Evolutionary conservation across 2,888 invertebrate genomes (phyloP), one percentile per base, ranked within the genome.

Genomic region (Dicranocentrus wangi): DNA sequence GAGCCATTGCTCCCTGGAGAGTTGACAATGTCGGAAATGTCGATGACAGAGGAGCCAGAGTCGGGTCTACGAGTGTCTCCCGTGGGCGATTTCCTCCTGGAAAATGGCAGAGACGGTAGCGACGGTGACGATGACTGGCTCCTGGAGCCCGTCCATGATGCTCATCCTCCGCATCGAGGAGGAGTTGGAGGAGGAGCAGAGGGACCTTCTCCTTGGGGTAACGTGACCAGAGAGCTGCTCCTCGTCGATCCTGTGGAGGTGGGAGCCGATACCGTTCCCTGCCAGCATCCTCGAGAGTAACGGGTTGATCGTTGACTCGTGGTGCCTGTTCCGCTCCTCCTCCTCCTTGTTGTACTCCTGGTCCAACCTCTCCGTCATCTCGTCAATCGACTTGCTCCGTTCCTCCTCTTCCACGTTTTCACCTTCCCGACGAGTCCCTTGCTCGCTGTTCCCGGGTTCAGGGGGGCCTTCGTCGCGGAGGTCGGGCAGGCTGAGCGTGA

Each of bases 111-210:
- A 77, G 13, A 77, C 77, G 3, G 77, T 77, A 15, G 77, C 77
- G 8, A 77, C 77, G 3, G 77, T 77, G 19, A 77, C 77, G 19
- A 77, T 77, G 25, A 77, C 77, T 17, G 77, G 77, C 2, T 77
- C 77, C n/a, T 69, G 77, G 13, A 69, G 21, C 1, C 60, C 69
- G 8, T 60, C 77, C 47, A 28, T 19, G 3, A 61, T 19, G 3
- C 60, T 51, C 21, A 43, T 51, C 3, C 55, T 66, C 19, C 68
- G n/a, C 3, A 21, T 2, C 8, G 25, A 27, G 2, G 65, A 53
- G 19, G 73, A 19, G 5, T 28, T 53, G 15, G 66, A 69, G 2
- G 77, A 60, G 3, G 77, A 69, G 1, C 27, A 51, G 5, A 42
- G 42, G 2, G 19, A 23, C 0, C 25, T 19, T 17, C 19, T 27